Evolutionary conservation across 2,888 invertebrate genomes (phyloP).

Genomic region (Drosophila hawaiiensis): DNA sequence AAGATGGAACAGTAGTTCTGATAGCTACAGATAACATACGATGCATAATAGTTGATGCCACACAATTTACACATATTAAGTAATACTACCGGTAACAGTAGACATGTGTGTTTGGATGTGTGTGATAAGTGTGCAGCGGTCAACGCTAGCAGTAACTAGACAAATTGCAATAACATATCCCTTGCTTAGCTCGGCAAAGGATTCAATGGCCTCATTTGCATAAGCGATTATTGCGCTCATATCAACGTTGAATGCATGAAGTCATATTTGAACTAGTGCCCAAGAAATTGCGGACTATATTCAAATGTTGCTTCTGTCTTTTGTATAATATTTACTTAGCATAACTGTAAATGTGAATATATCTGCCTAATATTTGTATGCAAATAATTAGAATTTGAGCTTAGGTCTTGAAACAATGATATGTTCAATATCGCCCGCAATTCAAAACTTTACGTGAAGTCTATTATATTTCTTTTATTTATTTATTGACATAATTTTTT

Average conservation of each 20-base stretch:
- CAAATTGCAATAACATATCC: slow-evolving; percentile 71
- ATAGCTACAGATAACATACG: slow-evolving; percentile 73
- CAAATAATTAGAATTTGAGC: background rate
- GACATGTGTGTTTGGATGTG: slow-evolving; percentile 14
- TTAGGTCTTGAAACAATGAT: background rate
- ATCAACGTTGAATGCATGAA: slow-evolving; percentile 27
- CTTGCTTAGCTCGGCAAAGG: slow-evolving; percentile 35
- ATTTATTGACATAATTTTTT: background rate
- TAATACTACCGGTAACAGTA: slow-evolving; percentile 72
- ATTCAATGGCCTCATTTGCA: slow-evolving; percentile 56
- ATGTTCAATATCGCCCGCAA: background rate
- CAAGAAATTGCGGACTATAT: slow-evolving; percentile 14
- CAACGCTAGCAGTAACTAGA: slow-evolving; percentile 57
- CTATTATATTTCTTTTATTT: background rate
- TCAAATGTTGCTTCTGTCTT: slow-evolving; percentile 5
- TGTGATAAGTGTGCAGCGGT: slow-evolving; percentile 49
- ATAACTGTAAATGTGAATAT: slow-evolving; percentile 24
- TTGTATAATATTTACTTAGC: slow-evolving; percentile 4
- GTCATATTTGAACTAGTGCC: slow-evolving; percentile 21
- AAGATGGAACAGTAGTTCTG: slow-evolving; percentile 46
- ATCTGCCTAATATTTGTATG: slow-evolving; percentile 5
- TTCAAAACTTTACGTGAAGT: background rate
- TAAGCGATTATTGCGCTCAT: slow-evolving; percentile 48
- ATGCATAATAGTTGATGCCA: slow-evolving; percentile 81
- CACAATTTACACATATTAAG: slow-evolving; percentile 82